A percentile compares a stretch with the other conserved stretches of the same genome.
Conservation (phyloP, 2,888 invertebrate genomes). For the Perizoma flavofasciatum region DNA sequence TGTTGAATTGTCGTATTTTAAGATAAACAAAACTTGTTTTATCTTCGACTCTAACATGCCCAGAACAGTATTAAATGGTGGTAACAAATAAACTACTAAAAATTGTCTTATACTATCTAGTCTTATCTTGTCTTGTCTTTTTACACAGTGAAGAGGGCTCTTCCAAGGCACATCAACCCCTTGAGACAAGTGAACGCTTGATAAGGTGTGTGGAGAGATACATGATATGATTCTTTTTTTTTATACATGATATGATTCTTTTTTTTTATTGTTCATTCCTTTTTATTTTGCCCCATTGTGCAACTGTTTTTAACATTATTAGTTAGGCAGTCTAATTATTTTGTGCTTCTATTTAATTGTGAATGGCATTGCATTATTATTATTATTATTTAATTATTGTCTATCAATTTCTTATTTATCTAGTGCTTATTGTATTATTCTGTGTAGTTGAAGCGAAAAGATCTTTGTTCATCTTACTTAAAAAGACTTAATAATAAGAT, state of each 20-base stretch:
- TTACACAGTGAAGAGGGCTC: constrained; percentile 46
- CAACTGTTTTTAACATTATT: not conserved
- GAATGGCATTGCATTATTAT: constrained; percentile 13
- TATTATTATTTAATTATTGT: constrained; percentile 15
- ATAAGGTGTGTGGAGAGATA: constrained; percentile 47
- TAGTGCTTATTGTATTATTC: constrained; percentile 38
- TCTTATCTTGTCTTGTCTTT: constrained; percentile 32
- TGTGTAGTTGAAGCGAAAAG: constrained; percentile 32
- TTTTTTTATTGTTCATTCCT: constrained; percentile 6
- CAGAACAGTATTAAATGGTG: too few species aligned
- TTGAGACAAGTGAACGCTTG: constrained; percentile 43
- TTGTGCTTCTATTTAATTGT: not conserved
- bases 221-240: too few species aligned
- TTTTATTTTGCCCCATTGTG: constrained; percentile 1
- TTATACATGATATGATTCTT: too few species aligned
- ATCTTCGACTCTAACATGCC: too few species aligned
- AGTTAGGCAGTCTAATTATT: not conserved
- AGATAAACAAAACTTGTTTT: too few species aligned
- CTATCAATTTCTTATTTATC: constrained; percentile 41
- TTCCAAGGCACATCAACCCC: constrained; percentile 40
- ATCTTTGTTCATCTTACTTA: too few species aligned
- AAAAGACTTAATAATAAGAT: too few species aligned
- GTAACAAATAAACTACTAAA: too few species aligned
- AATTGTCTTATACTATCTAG: too few species aligned
- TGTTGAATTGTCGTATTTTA: too few species aligned